Evolutionary conservation across 2,113 vertebrate species (phyloP).

Genomic region (Etia nguti): DNA sequence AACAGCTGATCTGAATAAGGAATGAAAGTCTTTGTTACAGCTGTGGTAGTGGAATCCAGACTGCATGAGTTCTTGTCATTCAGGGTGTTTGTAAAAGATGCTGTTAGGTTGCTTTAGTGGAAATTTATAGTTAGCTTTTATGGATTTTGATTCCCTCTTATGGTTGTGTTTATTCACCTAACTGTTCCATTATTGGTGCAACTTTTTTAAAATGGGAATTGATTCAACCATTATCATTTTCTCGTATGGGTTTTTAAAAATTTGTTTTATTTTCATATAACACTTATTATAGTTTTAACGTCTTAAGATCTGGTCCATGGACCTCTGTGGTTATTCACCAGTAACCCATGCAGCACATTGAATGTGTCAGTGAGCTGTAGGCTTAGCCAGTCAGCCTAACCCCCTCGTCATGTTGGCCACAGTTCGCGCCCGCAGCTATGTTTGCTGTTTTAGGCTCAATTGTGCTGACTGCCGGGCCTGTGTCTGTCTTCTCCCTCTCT

Average conservation of each 20-base stretch:
- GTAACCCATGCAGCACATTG: not conserved
- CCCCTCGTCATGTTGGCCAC: not conserved
- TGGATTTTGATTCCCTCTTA: not conserved
- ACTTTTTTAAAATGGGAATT: not conserved
- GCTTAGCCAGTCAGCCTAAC: not conserved
- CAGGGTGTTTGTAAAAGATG: not conserved
- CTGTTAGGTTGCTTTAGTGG: not conserved
- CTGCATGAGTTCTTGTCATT: not conserved
- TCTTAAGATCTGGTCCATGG: not conserved
- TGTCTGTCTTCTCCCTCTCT: not conserved
- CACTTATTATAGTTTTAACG: not conserved
- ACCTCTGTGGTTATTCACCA: not conserved
- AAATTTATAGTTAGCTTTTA: not conserved
- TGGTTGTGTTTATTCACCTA: not conserved
- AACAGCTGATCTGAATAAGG: not conserved
- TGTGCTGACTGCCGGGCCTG: slow-evolving; percentile 24
- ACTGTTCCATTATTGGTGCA: not conserved
- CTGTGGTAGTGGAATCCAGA: not conserved
- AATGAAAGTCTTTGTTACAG: not conserved
- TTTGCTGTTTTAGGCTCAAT: slow-evolving; percentile 57
- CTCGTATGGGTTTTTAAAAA: not conserved
- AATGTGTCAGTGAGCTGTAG: not conserved
- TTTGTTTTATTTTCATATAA: not conserved
- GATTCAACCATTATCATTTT: not conserved
- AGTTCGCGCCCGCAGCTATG: not conserved